Evolutionary conservation across 2,888 invertebrate genomes (phyloP), one percentile per base, ranked within the genome.

Genomic region (Teleogryllus oceanicus): DNA sequence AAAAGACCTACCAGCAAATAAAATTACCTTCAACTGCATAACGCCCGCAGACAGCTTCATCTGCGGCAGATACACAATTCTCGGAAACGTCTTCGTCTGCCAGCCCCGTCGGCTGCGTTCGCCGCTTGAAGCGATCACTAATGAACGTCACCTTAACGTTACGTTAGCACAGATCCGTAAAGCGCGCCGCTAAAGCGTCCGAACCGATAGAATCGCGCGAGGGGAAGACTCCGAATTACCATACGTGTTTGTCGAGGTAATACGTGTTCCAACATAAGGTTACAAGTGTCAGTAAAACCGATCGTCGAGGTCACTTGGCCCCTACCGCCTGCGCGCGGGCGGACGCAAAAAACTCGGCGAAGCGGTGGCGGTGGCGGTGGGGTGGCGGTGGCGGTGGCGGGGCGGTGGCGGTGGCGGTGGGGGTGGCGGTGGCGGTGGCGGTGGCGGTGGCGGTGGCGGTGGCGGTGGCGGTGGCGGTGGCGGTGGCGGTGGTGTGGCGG

Each of bases 181-280:
- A 62, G 62, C 62, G 13, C 62, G 4, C 62, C 13, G 62, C n/a
- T 62, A 11, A 62, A 62, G 62, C 13, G 62, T 16, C 62, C 62
- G 37, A 37, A 37, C 37, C 37, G 62, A 62, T 62, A 62, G 62
- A 62, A 62, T 62, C 62, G n/a, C 37, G 62, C 16, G n/a, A 62
- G n/a, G 16, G n/a, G n/a, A 13, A n/a, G 62, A 5, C 62, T 18
- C 62, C 5, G n/a, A 62, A 62, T 62, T 62, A 62, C 62, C 62
- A 62, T 62, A 62, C 62, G 62, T 62, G 62, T 62, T 62, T 62
- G 62, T 5, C 62, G 62, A 62, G 62, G 62, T 62, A 62, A 62
- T 62, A 62, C 62, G 62, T 62, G 62, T 62, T 62, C 5, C 62
- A n/a, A 62, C 13, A n/a, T 16, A 62, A 62, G 62, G 62, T 62